Evolutionary conservation across 2,888 invertebrate species (phyloP).

Genomic region (Bedellia somnulentella): DNA sequence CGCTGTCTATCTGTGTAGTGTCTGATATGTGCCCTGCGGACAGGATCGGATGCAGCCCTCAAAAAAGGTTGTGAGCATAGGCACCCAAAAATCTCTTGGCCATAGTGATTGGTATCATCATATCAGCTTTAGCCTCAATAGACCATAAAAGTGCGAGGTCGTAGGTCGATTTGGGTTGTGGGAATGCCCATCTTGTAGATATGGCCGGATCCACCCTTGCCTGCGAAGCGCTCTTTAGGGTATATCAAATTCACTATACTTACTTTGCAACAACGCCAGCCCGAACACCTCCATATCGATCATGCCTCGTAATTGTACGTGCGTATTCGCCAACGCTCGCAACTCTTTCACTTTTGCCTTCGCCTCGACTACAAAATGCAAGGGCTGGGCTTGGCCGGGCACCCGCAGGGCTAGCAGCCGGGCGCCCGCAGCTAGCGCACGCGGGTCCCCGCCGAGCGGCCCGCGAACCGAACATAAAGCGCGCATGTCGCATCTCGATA

Average conservation of each 20-base stretch:
- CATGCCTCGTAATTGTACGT: conserved; percentile 81
- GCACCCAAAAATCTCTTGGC: no score
- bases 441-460: conserved; percentile 77
- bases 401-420: conserved; percentile 67
- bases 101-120: no score
- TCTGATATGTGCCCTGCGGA: no score
- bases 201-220: no score
- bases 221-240: no score
- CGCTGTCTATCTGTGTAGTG: no score
- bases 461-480: conserved; percentile 83
- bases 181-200: no score
- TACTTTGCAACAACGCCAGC: conserved; percentile 81
- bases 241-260: conserved; percentile 19
- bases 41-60: no score
- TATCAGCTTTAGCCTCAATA: no score
- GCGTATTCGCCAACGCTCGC: conserved; percentile 76
- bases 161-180: no score
- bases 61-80: no score
- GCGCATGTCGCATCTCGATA: conserved; percentile 68
- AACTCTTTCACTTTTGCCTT: conserved; percentile 84
- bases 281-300: conserved; percentile 85
- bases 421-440: conserved; percentile 65
- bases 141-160: no score
- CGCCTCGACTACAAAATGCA: conserved; percentile 67
- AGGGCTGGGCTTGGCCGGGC: conserved; percentile 55